Conservation (phyloP, 2,113 vertebrate species). For the Laterallus jamaicensis region DNA sequence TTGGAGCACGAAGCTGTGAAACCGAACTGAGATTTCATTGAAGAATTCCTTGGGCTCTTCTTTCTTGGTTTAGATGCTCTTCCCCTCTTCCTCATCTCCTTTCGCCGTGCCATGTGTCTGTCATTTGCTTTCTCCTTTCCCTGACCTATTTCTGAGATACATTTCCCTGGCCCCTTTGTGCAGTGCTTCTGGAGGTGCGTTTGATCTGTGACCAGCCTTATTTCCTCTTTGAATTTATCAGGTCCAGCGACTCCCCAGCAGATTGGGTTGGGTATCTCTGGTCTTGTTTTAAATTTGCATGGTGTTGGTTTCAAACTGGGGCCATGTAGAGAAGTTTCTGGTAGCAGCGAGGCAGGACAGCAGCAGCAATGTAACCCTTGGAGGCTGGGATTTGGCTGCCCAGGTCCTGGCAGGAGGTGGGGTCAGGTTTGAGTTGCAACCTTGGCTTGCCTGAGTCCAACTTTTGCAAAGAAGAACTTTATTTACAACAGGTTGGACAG, state of each 20-base stretch:
- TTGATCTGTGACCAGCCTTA: not conserved
- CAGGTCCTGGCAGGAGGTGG: not conserved
- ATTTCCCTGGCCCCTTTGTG: not conserved
- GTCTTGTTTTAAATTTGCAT: accelerated
- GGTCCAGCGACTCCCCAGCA: accelerated
- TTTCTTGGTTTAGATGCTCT: not conserved
- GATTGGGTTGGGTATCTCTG: accelerated
- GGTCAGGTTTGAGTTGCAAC: not conserved
- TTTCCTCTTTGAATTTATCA: not conserved
- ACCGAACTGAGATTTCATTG: not conserved
- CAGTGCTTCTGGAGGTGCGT: not conserved
- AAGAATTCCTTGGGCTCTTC: not conserved
- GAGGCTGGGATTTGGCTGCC: not conserved
- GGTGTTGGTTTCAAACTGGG: not conserved
- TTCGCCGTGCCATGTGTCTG: not conserved
- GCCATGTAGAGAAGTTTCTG: not conserved
- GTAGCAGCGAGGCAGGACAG: not conserved
- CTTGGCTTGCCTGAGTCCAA: not conserved
- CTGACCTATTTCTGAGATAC: conserved; percentile 28
- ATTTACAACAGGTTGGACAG: not conserved
- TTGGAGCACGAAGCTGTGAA: not conserved
- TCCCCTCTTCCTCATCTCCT: not conserved
- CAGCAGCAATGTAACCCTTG: accelerated
- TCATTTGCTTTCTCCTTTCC: conserved; percentile 4
- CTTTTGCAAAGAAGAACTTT: conserved; percentile 34